A percentile compares a stretch with the other conserved stretches of the same genome.
Conservation (phyloP, 2,797 vertebrate genomes). For the Rachycentron canadum region DNA sequence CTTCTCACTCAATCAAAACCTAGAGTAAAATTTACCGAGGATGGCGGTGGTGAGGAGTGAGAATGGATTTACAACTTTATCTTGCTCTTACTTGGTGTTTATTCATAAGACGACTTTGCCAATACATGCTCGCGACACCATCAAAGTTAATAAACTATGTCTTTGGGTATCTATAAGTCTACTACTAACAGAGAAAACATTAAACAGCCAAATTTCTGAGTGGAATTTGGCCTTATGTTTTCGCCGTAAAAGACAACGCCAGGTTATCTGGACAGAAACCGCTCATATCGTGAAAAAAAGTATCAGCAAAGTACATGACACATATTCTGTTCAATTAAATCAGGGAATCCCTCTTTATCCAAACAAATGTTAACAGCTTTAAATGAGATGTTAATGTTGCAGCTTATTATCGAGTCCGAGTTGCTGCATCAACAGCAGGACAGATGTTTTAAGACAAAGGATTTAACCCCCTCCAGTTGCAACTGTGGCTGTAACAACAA, state of each 20-base stretch:
- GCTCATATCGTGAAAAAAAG: constrained; percentile 42
- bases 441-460: constrained; percentile 85
- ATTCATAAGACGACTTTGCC: constrained; percentile 27
- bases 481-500: constrained; percentile 43
- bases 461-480: constrained; percentile 72
- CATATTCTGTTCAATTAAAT: not conserved
- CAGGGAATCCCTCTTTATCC: rapidly evolving
- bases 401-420: constrained; percentile 16
- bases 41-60: constrained; percentile 13
- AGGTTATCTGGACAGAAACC: constrained; percentile 22
- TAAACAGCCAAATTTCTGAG: not conserved
- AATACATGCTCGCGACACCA: not conserved
- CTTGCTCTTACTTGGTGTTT: not conserved
- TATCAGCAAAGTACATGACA: constrained; percentile 16
- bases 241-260: constrained; percentile 10
- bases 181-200: not conserved
- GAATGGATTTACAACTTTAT: not conserved
- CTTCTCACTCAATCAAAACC: not conserved
- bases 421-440: constrained; percentile 70
- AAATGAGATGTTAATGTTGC: constrained; percentile 4
- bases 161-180: rapidly evolving
- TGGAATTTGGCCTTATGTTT: constrained; percentile 20
- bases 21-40: not conserved
- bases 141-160: not conserved
- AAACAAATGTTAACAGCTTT: not conserved